These are phyloP conservation scores for Himalopsyche anomala DNA, from an alignment of 2,888 invertebrate genomes.

Conservation along the genomic window DNA sequence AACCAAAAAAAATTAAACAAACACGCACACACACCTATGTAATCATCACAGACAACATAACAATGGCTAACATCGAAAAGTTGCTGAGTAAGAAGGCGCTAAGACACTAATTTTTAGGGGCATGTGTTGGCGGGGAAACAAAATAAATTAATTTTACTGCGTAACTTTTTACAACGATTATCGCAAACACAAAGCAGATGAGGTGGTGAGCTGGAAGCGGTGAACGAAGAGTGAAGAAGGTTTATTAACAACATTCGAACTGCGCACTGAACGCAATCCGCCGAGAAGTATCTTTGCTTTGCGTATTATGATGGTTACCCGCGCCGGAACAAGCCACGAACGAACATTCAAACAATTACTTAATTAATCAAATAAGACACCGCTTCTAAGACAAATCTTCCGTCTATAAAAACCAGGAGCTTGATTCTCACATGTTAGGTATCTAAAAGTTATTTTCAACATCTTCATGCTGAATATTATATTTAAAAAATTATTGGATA, in stretches of 20 bases:
- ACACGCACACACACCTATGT: conserved; percentile 45
- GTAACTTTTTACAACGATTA: conserved; percentile 46
- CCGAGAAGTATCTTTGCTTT: conserved; percentile 24
- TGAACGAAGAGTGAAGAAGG: conserved; percentile 56
- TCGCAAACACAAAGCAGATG: conserved; percentile 62
- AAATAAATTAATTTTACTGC: neutral
- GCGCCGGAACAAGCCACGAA: conserved; percentile 17
- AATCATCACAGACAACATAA: conserved; percentile 37
- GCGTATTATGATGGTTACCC: conserved; percentile 12
- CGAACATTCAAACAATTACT: neutral
- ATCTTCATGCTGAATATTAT: too few relatives aligned
- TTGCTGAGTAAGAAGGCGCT: conserved; percentile 38
- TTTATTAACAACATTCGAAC: conserved; percentile 39
- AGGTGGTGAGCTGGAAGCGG: conserved; percentile 60
- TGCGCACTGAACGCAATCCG: conserved; percentile 9
- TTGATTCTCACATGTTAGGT: too few relatives aligned
- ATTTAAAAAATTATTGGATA: too few relatives aligned
- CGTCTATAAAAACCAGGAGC: too few relatives aligned
- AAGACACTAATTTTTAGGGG: conserved; percentile 34
- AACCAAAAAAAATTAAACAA: conserved; percentile 12
- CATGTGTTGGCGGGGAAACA: conserved; percentile 18
- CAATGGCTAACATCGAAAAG: conserved; percentile 37
- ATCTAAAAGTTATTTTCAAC: too few relatives aligned
- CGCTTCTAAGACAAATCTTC: too few relatives aligned
- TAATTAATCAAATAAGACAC: too few relatives aligned